A percentile compares a stretch with the other conserved stretches of the same genome.
Evolutionary conservation across 2,113 vertebrate species (phyloP).

Genomic region (Menura novaehollandiae): DNA sequence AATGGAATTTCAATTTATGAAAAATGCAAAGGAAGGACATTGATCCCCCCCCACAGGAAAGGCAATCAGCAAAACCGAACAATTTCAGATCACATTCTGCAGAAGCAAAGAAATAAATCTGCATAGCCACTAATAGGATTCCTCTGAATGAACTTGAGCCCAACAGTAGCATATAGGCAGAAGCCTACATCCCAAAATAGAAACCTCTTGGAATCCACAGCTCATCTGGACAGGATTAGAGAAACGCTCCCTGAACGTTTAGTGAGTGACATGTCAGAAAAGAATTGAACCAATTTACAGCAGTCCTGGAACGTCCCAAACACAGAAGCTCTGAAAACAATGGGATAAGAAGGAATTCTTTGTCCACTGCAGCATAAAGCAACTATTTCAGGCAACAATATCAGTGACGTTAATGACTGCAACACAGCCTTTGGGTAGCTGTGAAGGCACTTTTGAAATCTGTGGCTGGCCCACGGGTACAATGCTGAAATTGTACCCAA

Average conservation of each 20-base stretch:
- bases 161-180: constrained; percentile 62
- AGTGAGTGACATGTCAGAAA: constrained; percentile 48
- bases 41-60: not conserved
- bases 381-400: not conserved
- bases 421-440: not conserved
- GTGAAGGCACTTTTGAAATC: not conserved
- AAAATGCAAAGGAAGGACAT: not conserved
- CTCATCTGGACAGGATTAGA: constrained; percentile 70
- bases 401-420: not conserved
- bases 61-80: constrained; percentile 6
- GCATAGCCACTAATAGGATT: constrained; percentile 12
- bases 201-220: constrained; percentile 62
- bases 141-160: constrained; percentile 44
- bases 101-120: constrained; percentile 40
- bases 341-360: constrained; percentile 31
- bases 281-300: constrained; percentile 51
- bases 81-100: not conserved
- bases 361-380: not conserved
- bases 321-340: constrained; percentile 40
- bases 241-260: not conserved
- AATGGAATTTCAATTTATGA: not conserved
- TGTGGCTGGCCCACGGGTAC: not conserved
- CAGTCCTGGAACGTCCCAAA: constrained; percentile 12
- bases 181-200: constrained; percentile 37
- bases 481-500: constrained; percentile 16